Percentiles rank a stretch among this genome's conserved stretches.
Conservation (phyloP, 2,888 invertebrate species). For the Chrysomela aeneicollis region DNA sequence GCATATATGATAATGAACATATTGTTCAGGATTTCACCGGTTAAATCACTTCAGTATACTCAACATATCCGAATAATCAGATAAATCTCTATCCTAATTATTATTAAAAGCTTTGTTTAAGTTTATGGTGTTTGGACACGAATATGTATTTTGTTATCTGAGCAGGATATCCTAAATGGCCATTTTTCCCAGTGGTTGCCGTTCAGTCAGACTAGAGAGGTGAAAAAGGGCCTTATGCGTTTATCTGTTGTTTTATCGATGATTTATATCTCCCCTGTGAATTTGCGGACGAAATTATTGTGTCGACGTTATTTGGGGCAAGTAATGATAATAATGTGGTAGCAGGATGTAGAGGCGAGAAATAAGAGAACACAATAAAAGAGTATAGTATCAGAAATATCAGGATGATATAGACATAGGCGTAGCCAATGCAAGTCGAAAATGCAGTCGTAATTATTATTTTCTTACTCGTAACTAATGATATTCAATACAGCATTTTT, state of each 20-base stretch:
- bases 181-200: constrained; percentile 52
- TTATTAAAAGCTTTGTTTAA: constrained; percentile 44
- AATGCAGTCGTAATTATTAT: no score
- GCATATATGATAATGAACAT: neutral
- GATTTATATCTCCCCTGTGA: constrained; percentile 29
- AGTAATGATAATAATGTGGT: constrained; percentile 12
- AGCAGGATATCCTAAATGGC: constrained; percentile 56
- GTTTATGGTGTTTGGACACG: constrained; percentile 49
- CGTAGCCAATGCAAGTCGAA: no score
- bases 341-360: constrained; percentile 25
- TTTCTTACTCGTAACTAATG: no score
- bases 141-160: constrained; percentile 49
- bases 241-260: constrained; percentile 48
- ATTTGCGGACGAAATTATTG: constrained; percentile 34
- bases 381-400: no score
- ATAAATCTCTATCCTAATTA: constrained; percentile 38
- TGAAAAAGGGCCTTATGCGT: constrained; percentile 43
- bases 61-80: constrained; percentile 19
- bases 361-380: neutral
- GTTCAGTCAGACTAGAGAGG: constrained; percentile 29
- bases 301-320: constrained; percentile 25
- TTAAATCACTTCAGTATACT: constrained; percentile 12
- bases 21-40: neutral
- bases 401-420: neutral
- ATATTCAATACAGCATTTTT: no score